These are phyloP conservation scores for Xiphias gladius DNA, from an alignment of 2,113 vertebrate genomes.

Conservation along the genomic window DNA sequence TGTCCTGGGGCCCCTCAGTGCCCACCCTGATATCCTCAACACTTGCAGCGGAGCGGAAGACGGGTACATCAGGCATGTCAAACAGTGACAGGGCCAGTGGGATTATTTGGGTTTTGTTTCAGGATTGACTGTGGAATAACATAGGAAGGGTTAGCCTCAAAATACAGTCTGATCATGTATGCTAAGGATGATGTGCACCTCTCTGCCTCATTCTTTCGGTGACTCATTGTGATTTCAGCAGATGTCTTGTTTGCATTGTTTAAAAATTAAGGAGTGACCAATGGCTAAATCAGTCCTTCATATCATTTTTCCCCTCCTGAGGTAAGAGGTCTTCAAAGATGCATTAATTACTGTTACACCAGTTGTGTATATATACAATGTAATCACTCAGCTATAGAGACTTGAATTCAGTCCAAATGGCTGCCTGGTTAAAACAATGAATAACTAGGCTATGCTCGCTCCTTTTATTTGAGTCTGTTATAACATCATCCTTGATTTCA, in stretches of 20 bases:
- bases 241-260: conserved; percentile 21
- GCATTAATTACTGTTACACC: conserved; percentile 71
- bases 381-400: conserved; percentile 66
- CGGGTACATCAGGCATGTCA: conserved; percentile 78
- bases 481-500: conserved; percentile 33
- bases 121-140: conserved; percentile 65
- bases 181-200: conserved; percentile 57
- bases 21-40: conserved; percentile 76
- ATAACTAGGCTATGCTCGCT: conserved; percentile 19
- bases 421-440: conserved; percentile 40
- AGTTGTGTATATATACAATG: conserved; percentile 62
- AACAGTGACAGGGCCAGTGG: conserved; percentile 69
- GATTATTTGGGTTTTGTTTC: conserved; percentile 73
- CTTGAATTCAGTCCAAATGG: conserved; percentile 47
- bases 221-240: conserved; percentile 36
- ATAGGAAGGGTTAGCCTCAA: conserved; percentile 40
- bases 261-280: conserved; percentile 43
- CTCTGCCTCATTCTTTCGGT: conserved; percentile 22
- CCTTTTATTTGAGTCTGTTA: conserved; percentile 12
- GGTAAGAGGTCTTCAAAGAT: conserved; percentile 51
- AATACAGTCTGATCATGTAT: conserved; percentile 49
- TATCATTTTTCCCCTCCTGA: conserved; percentile 43
- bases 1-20: conserved; percentile 62
- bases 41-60: conserved; percentile 78
- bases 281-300: conserved; percentile 44